Evolutionary conservation across 1,140 invertebrate genomes (phyloP).

Genomic region (Neuroterus valhalla): DNA sequence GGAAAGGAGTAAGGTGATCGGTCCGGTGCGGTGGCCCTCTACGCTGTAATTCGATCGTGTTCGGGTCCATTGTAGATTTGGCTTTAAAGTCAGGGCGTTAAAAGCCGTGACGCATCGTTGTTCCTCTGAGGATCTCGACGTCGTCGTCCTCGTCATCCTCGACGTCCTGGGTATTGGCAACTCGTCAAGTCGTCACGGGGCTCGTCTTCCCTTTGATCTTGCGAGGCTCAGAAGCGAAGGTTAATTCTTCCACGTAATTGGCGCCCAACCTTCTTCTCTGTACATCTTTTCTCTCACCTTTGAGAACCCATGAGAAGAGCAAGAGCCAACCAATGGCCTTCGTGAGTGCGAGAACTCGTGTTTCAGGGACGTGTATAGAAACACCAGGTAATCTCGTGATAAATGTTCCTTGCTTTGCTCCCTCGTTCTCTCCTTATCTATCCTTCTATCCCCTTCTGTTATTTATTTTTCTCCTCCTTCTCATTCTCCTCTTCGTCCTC

Average conservation of each 20-base stretch:
- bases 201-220: constrained; percentile 65
- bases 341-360: constrained; percentile 56
- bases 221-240: constrained; percentile 52
- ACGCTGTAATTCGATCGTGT: not conserved
- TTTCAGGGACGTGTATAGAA: constrained; percentile 48
- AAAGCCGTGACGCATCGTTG: constrained; percentile 63
- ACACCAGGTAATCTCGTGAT: constrained; percentile 12
- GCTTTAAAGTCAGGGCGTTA: constrained; percentile 47
- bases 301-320: constrained; percentile 49
- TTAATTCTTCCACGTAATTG: constrained; percentile 68
- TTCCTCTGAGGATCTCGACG: constrained; percentile 11
- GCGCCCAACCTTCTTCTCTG: constrained; percentile 42
- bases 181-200: constrained; percentile 50
- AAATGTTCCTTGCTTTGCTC: constrained; percentile 32
- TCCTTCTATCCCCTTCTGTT: not conserved
- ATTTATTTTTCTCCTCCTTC: not conserved
- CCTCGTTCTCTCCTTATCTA: constrained; percentile 28
- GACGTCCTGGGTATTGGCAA: constrained; percentile 53
- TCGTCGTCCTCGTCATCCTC: constrained; percentile 13
- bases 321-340: constrained; percentile 46
- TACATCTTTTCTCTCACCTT: constrained; percentile 34
- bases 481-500: constrained; percentile 20
- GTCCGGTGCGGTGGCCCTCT: not conserved
- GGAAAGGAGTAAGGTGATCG: not conserved
- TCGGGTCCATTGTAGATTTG: constrained; percentile 32